A percentile compares a stretch with the other conserved stretches of the same genome.
Conservation (phyloP, 2,888 invertebrate genomes). For the Pediacus dermestoides region DNA sequence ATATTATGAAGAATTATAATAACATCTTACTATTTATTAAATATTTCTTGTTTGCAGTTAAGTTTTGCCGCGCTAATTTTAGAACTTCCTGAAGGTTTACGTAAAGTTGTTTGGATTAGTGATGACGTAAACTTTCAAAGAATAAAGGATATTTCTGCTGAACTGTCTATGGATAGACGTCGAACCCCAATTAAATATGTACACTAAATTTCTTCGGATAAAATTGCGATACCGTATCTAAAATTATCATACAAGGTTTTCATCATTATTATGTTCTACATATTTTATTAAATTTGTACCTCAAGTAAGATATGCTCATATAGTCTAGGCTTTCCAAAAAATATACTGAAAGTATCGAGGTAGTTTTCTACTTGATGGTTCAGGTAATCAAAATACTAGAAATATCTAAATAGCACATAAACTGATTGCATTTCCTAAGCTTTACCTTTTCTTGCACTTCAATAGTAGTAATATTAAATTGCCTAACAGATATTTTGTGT, state of each 20-base stretch:
- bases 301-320: constrained; percentile 57
- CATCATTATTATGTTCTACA: not conserved
- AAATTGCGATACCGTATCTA: constrained; percentile 53
- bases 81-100: constrained; percentile 49
- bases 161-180: constrained; percentile 53
- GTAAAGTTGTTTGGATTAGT: constrained; percentile 60
- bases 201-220: constrained; percentile 61
- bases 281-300: constrained; percentile 39
- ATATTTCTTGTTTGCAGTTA: too few relatives aligned
- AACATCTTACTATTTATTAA: too few relatives aligned
- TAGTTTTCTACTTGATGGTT: constrained; percentile 53
- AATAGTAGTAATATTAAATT: constrained; percentile 42
- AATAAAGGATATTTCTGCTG: constrained; percentile 54
- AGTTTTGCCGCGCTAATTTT: too few relatives aligned
- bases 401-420: constrained; percentile 14
- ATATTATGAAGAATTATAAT: too few relatives aligned
- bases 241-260: constrained; percentile 13
- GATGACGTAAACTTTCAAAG: constrained; percentile 60
- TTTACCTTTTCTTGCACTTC: constrained; percentile 41
- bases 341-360: constrained; percentile 53
- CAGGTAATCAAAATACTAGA: constrained; percentile 55
- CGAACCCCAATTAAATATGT: constrained; percentile 67
- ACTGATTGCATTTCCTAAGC: constrained; percentile 1
- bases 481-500: too few relatives aligned
- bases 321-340: constrained; percentile 55